phyloP scores from a whole-genome alignment of 2,113 vertebrate species.

The Periophthalmus modestus region DNA sequence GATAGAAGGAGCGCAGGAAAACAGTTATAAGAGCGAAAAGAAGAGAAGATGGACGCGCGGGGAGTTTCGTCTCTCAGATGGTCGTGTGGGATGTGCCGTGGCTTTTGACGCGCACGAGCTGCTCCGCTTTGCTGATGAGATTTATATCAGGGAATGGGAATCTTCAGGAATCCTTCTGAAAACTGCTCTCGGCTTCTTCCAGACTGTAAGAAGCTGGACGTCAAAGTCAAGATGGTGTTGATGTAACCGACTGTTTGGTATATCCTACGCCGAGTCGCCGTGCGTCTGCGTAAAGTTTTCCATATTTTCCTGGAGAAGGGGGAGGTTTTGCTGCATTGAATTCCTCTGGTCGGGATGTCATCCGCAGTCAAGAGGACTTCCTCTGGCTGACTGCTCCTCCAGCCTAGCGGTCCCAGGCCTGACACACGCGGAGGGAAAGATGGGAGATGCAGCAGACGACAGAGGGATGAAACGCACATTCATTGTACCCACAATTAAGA shows the following conservation, averaged over 20 bases:
- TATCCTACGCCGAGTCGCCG: conserved; percentile 9
- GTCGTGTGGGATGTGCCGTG: not conserved
- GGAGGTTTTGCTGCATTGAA: conserved; percentile 62
- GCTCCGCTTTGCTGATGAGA: conserved; percentile 50
- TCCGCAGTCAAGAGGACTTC: conserved; percentile 57
- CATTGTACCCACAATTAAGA: conserved; percentile 93
- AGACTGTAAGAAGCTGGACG: not conserved
- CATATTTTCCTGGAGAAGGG: conserved; percentile 18
- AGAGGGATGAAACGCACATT: conserved; percentile 86
- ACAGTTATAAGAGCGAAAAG: conserved; percentile 36
- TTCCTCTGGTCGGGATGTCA: conserved; percentile 71
- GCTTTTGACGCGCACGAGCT: conserved; percentile 28
- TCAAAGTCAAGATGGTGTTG: conserved; percentile 29
- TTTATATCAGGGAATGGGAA: conserved; percentile 64
- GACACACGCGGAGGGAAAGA: conserved; percentile 61
- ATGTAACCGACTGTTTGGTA: conserved; percentile 9
- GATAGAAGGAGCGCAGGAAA: conserved; percentile 37
- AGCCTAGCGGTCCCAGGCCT: conserved; percentile 28
- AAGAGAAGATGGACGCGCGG: conserved; percentile 47
- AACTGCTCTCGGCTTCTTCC: conserved; percentile 39
- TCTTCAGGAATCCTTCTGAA: conserved; percentile 46
- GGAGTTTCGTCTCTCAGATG: not conserved
- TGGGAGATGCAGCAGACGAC: conserved; percentile 87
- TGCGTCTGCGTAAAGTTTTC: conserved; percentile 43
- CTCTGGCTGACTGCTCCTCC: conserved; percentile 56